These are phyloP conservation scores for Drosophila paulistorum DNA, from an alignment of 1,140 invertebrate genomes.

Conservation along the genomic window DNA sequence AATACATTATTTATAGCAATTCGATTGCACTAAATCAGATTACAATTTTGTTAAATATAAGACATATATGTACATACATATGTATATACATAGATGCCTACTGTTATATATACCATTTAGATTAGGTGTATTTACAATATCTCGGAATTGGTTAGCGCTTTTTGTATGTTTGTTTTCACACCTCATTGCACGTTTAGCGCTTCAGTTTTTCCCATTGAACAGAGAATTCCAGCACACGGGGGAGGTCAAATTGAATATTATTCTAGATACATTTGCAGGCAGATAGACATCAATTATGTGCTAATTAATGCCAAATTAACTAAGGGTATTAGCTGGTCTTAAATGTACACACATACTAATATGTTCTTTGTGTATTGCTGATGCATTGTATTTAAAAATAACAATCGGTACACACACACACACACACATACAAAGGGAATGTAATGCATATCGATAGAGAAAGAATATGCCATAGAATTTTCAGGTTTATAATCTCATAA, in stretches of 20 bases:
- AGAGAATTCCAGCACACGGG: not conserved
- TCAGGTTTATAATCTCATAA: slow-evolving; percentile 49
- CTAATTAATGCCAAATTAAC: slow-evolving; percentile 64
- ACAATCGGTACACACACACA: slow-evolving; percentile 18
- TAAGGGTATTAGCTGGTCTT: slow-evolving; percentile 22
- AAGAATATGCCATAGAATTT: slow-evolving; percentile 11
- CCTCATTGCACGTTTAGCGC: slow-evolving; percentile 40
- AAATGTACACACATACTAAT: slow-evolving; percentile 15
- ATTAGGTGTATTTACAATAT: slow-evolving; percentile 59
- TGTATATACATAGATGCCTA: not conserved
- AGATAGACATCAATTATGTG: slow-evolving; percentile 49
- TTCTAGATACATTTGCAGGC: slow-evolving; percentile 6
- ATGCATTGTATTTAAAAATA: slow-evolving; percentile 28
- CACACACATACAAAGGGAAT: not conserved
- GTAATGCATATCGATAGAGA: not conserved
- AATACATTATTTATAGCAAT: not conserved
- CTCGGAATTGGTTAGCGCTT: slow-evolving; percentile 39
- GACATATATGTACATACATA: not conserved
- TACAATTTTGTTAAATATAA: slow-evolving; percentile 1
- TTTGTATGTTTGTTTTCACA: slow-evolving; percentile 35
- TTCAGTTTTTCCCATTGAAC: slow-evolving; percentile 18
- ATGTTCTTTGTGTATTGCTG: slow-evolving; percentile 6
- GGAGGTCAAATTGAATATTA: slow-evolving; percentile 23
- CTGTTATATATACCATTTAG: slow-evolving; percentile 1
- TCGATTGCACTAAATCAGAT: not conserved